phyloP scores from a whole-genome alignment of 30 jellyfish, hydroid and myxozoan genomes.

The Euphysa ruthae region DNA sequence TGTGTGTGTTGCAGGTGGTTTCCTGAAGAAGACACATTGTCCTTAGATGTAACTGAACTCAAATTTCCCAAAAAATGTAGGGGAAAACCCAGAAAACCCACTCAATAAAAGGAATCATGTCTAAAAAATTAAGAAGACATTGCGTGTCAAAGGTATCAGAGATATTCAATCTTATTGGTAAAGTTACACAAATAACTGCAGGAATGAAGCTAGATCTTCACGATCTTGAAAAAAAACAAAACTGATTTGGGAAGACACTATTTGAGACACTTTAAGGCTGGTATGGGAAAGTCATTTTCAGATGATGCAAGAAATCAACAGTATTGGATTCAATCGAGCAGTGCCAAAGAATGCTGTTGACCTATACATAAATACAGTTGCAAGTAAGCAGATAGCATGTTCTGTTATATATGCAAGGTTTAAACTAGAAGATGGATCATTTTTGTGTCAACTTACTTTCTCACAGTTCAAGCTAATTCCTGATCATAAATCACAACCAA shows the following conservation, averaged over 20 bases:
- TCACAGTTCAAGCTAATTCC: conserved; percentile 24
- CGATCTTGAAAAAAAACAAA: not conserved
- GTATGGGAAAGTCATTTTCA: conserved; percentile 9
- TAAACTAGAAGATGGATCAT: not conserved
- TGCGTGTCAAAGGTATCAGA: conserved; percentile 33
- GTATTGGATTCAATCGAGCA: not conserved
- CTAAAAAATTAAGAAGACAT: conserved; percentile 6
- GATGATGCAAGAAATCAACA: conserved; percentile 14
- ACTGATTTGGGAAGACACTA: conserved; percentile 16
- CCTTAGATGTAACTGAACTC: conserved; percentile 15
- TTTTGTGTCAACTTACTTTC: not conserved
- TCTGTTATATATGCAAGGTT: conserved; percentile 16
- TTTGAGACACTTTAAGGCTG: conserved; percentile 8
- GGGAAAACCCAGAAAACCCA: not conserved
- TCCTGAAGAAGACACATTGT: conserved; percentile 16
- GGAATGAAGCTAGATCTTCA: conserved; percentile 13
- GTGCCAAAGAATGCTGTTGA: conserved; percentile 11
- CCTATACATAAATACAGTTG: not conserved
- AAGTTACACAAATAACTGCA: conserved; percentile 13
- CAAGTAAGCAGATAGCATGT: conserved; percentile 6
- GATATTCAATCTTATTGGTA: conserved; percentile 12
- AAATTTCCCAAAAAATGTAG: conserved; percentile 13
- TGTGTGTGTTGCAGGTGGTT: too few relatives aligned
- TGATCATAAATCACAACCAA: conserved; percentile 12
- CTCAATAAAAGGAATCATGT: not conserved